Evolutionary conservation across 2,113 vertebrate genomes (phyloP), one percentile per base, ranked within the genome.

Genomic region (Etia nguti): DNA sequence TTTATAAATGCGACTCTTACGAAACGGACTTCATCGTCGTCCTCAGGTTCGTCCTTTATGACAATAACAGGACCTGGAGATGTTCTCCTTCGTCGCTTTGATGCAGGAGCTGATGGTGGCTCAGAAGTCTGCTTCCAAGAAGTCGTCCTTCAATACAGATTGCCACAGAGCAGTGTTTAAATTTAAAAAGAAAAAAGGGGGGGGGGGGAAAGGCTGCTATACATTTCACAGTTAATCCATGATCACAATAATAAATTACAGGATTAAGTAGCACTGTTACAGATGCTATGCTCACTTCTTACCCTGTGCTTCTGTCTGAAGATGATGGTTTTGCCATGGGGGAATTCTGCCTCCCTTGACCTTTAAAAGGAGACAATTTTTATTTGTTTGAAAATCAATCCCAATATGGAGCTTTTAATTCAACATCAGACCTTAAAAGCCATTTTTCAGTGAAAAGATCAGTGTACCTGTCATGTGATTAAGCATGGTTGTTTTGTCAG

Each of bases 21-120:
- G 92, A 96, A 97, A 52, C 50, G 92, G 79, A 97, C 95, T 89
- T 97, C 96, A 4, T 97, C 96, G 22, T 97, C 96, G 3, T 96
- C 96, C 80, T 97, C 96, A 3, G 96, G 96, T 85, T 97, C 96
- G 15, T 97, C 96, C 87, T 97, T 97, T 91, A 97, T 96, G 85
- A 97, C 91, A 9, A 97, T 97, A 22, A 96, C 52, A 5, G 96
- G 96, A 6, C 96, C 96, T 0, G 96, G 96, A 22, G 96, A 97
- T 1, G 81, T 24, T 84, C 95, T 92, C 56, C 94, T 92, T 10
- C 96, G 88, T 31, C 96, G 92, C 75, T 96, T 97, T 22, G 93
- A 81, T 4, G 94, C 9, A 2, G 95, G 91, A 6, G 90, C 93
- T 56, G 91, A 85, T 3, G 92, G 87, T 6, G 92, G 29, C 84